phyloP scores from a whole-genome alignment of 2,113 vertebrate genomes.

The Podarcis raffonei region DNA sequence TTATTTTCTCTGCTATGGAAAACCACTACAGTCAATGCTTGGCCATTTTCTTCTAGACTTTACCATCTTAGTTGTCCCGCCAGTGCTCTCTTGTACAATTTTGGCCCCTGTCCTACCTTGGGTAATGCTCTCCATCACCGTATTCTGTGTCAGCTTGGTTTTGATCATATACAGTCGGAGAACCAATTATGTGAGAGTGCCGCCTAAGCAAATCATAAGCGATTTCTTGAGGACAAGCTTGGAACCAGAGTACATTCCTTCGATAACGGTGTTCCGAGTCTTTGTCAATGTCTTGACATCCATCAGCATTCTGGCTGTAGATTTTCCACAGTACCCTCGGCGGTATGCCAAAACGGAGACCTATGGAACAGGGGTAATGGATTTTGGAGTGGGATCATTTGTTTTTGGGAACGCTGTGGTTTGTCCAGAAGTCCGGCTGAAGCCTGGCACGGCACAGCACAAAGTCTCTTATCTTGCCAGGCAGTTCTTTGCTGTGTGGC shows the following conservation, averaged over 20 bases:
- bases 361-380: constrained; percentile 95
- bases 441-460: constrained; percentile 29
- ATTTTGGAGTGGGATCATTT: constrained; percentile 91
- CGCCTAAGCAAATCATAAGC: constrained; percentile 59
- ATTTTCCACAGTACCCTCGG: constrained; percentile 91
- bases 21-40: constrained; percentile 65
- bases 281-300: constrained; percentile 86
- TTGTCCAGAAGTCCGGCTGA: constrained; percentile 86
- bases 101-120: constrained; percentile 75
- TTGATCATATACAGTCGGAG: constrained; percentile 70
- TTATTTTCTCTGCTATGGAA: constrained; percentile 66
- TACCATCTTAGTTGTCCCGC: constrained; percentile 79
- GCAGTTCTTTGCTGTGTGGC: constrained; percentile 86
- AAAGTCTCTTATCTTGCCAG: constrained; percentile 72
- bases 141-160: constrained; percentile 66
- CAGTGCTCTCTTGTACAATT: constrained; percentile 84
- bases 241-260: constrained; percentile 80
- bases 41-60: constrained; percentile 85
- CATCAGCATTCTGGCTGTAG: constrained; percentile 92
- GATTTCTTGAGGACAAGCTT: constrained; percentile 77
- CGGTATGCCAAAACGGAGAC: constrained; percentile 92
- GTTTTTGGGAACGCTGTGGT: constrained; percentile 90
- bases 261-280: constrained; percentile 86
- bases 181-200: constrained; percentile 28
- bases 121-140: constrained; percentile 63